These are phyloP conservation scores for Enoplosus armatus DNA, from an alignment of 2,797 vertebrate species.

Conservation along the genomic window DNA sequence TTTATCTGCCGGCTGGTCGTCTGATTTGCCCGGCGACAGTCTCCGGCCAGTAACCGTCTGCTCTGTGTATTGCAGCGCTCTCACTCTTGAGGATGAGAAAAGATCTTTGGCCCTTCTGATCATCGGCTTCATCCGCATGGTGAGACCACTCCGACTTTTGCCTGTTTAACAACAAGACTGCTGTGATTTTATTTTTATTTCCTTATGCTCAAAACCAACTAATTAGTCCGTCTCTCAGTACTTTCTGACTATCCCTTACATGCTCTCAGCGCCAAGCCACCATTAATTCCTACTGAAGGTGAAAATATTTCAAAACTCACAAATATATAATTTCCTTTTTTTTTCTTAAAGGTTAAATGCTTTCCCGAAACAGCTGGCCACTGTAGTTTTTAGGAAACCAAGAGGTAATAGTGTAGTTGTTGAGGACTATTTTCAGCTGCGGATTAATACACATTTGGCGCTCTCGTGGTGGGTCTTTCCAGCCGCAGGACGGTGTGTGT, in stretches of 20 bases:
- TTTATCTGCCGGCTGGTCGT: not conserved
- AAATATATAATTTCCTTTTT: not conserved
- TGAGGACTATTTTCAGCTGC: not conserved
- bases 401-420: not conserved
- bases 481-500: not conserved
- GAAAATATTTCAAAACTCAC: not conserved
- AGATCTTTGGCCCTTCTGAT: slow-evolving; percentile 91
- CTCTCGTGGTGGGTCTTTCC: not conserved
- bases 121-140: slow-evolving; percentile 97
- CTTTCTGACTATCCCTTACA: not conserved
- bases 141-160: slow-evolving; percentile 75
- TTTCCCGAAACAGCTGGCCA: not conserved
- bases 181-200: not conserved
- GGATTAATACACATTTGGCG: not conserved
- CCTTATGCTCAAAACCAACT: not conserved
- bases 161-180: not conserved
- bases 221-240: not conserved
- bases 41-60: not conserved
- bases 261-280: no score
- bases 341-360: not conserved
- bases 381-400: not conserved
- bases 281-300: no score
- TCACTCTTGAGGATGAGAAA: slow-evolving; percentile 97
- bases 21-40: not conserved
- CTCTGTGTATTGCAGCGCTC: slow-evolving; percentile 85